These are phyloP conservation scores for Drosophila arawakana DNA, from an alignment of 1,140 invertebrate species.

Conservation along the genomic window DNA sequence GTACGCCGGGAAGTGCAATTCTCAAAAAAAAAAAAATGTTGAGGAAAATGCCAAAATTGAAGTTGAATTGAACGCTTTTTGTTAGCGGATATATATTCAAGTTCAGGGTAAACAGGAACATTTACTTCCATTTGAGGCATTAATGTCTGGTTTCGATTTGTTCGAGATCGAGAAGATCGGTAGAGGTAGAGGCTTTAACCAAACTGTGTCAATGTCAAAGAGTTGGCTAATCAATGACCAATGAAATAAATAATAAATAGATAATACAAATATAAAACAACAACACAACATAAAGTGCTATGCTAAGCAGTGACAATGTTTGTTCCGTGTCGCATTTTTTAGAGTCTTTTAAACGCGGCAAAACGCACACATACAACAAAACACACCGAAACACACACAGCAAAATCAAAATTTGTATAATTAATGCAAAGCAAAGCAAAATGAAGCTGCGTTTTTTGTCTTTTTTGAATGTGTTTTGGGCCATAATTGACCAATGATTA, in stretches of 20 bases:
- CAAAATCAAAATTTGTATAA: constrained; percentile 43
- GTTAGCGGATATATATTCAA: constrained; percentile 49
- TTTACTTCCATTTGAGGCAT: constrained; percentile 16
- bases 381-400: background rate
- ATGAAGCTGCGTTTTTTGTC: constrained; percentile 6
- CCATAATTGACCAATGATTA: constrained; percentile 21
- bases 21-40: background rate
- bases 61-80: constrained; percentile 28
- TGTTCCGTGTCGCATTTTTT: constrained; percentile 45
- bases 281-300: constrained; percentile 66
- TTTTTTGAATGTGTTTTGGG: background rate
- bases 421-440: constrained; percentile 47
- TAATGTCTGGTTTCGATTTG: constrained; percentile 7
- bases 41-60: constrained; percentile 13
- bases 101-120: constrained; percentile 56
- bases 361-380: background rate
- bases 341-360: constrained; percentile 20
- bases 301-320: constrained; percentile 56
- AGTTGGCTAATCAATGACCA: constrained; percentile 41
- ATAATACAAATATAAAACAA: background rate
- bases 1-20: background rate
- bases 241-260: constrained; percentile 5
- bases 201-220: constrained; percentile 65
- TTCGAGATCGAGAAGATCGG: constrained; percentile 47
- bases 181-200: constrained; percentile 2